phyloP scores from a whole-genome alignment of 2,113 vertebrate species.

The Microcebus tavaratra region DNA sequence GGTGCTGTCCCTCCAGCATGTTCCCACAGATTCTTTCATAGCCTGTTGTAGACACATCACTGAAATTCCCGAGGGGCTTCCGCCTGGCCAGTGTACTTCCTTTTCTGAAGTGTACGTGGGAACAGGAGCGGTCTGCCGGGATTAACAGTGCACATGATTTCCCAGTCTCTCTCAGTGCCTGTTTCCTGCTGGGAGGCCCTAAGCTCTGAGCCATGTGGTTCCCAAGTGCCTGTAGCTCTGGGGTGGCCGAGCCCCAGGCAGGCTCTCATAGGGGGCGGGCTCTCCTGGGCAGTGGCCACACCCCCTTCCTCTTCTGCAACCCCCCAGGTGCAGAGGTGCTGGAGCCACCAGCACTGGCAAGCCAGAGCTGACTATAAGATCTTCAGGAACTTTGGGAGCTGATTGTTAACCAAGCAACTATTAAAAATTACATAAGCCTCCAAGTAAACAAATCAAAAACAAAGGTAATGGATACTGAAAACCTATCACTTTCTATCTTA shows the following conservation, averaged over 20 bases:
- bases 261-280: background rate
- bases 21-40: conserved; percentile 63
- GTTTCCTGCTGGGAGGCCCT: conserved; percentile 31
- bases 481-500: background rate
- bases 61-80: background rate
- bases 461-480: background rate
- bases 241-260: background rate
- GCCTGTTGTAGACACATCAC: conserved; percentile 29
- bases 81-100: background rate
- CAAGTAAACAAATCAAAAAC: background rate
- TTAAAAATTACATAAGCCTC: background rate
- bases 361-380: background rate
- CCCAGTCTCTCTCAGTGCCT: background rate
- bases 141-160: background rate
- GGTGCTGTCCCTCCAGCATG: background rate
- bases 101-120: conserved; percentile 42
- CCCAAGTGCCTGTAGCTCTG: background rate
- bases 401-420: background rate
- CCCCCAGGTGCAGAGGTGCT: background rate
- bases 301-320: background rate
- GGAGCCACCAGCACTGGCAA: background rate
- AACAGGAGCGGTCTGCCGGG: background rate
- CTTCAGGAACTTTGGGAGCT: background rate
- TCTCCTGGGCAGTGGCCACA: background rate
- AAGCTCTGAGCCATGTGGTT: background rate